Conservation (phyloP, 2,113 vertebrate genomes). For the Melospiza georgiana region DNA sequence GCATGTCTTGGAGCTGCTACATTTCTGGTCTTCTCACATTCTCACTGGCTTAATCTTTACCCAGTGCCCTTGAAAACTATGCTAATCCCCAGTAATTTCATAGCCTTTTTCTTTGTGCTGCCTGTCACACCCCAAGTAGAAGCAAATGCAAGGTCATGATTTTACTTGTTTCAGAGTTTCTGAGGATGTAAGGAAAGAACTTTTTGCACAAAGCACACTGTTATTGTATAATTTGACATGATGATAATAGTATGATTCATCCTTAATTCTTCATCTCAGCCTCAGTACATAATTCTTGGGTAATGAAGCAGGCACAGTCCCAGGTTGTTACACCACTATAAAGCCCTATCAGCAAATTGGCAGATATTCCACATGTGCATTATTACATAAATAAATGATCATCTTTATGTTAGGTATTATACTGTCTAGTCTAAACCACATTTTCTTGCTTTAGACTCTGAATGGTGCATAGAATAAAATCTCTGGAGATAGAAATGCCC, state of each 20-base stretch:
- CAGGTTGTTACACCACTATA: not conserved
- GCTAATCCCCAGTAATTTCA: not conserved
- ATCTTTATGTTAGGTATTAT: not conserved
- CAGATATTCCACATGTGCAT: not conserved
- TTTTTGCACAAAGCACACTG: not conserved
- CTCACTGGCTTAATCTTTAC: not conserved
- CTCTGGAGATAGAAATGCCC: not conserved
- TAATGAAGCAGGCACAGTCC: not conserved
- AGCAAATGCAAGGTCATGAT: not conserved
- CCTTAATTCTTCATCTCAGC: not conserved
- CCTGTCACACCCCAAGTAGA: not conserved
- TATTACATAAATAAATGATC: not conserved
- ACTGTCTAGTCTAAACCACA: not conserved
- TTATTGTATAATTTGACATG: not conserved
- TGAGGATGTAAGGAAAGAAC: not conserved
- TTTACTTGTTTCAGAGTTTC: slow-evolving; percentile 10
- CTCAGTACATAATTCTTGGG: not conserved
- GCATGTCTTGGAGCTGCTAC: not conserved
- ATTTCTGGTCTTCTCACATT: not conserved
- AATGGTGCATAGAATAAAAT: not conserved
- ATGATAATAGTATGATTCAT: not conserved
- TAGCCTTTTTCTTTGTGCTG: not conserved
- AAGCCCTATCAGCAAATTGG: not conserved
- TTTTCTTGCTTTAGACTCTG: not conserved
- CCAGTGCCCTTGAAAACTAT: not conserved